Percentiles rank a stretch among this genome's conserved stretches.
Conservation (phyloP, 2,888 invertebrate genomes). For the Sabellastarte sp. region DNA sequence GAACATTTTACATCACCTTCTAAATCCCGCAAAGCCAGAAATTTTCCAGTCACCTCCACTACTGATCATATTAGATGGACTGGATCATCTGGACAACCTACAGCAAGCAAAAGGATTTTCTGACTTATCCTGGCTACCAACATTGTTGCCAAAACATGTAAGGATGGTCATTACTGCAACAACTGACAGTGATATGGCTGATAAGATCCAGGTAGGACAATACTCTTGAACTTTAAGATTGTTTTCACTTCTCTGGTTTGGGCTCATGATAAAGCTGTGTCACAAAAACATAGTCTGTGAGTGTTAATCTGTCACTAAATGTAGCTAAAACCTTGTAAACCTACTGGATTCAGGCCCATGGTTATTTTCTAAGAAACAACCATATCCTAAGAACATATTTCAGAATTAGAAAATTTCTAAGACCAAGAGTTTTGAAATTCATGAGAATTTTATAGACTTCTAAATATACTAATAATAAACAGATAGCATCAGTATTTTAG, state of each 20-base stretch:
- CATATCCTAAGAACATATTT: too few relatives aligned
- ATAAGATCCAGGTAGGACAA: neutral
- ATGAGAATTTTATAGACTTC: too few relatives aligned
- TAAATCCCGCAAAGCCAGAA: neutral
- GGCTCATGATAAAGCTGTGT: too few relatives aligned
- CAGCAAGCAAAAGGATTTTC: conserved; percentile 50
- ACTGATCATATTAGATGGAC: conserved; percentile 24
- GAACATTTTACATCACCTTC: neutral
- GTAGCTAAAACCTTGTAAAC: too few relatives aligned
- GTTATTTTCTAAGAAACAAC: neutral
- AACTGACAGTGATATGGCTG: conserved; percentile 58
- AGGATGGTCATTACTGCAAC: conserved; percentile 75
- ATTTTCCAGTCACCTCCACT: conserved; percentile 7
- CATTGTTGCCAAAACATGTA: conserved; percentile 70
- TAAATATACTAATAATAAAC: too few relatives aligned
- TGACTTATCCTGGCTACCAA: conserved; percentile 74
- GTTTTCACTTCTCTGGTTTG: too few relatives aligned
- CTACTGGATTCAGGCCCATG: neutral
- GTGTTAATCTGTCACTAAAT: too few relatives aligned
- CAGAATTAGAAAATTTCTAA: too few relatives aligned
- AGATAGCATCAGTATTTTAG: too few relatives aligned
- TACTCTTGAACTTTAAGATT: neutral
- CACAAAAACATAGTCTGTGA: too few relatives aligned
- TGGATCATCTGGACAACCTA: conserved; percentile 14
- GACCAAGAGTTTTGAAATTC: too few relatives aligned